phyloP scores from a whole-genome alignment of 1,140 invertebrate species.

The Pissodes strobi region DNA sequence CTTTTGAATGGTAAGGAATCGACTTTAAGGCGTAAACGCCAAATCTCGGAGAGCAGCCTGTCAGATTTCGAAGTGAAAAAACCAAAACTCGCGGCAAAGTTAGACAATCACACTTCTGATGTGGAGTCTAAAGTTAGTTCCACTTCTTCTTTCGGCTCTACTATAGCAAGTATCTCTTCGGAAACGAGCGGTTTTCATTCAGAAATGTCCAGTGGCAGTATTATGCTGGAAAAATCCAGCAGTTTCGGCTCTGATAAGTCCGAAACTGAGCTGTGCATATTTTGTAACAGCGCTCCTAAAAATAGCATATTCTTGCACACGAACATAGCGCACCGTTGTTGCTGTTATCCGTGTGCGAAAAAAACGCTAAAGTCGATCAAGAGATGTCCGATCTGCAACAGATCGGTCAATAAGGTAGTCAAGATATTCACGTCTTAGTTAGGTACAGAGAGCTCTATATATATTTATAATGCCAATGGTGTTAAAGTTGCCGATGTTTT shows the following conservation, averaged over 20 bases:
- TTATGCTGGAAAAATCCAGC: slow-evolving; percentile 9
- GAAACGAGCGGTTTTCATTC: background rate
- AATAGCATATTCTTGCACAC: slow-evolving; percentile 70
- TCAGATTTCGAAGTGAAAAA: slow-evolving; percentile 42
- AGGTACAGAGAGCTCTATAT: too few species aligned
- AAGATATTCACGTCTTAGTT: slow-evolving; percentile 57
- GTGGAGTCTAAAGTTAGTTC: slow-evolving; percentile 23
- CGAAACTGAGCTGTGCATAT: slow-evolving; percentile 60
- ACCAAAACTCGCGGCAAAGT: slow-evolving; percentile 3
- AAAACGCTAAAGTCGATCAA: slow-evolving; percentile 65
- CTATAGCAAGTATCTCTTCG: background rate
- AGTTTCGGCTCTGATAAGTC: slow-evolving; percentile 12
- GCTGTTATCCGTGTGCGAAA: slow-evolving; percentile 70
- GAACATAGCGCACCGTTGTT: slow-evolving; percentile 66
- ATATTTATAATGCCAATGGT: too few species aligned
- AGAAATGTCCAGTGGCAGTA: background rate
- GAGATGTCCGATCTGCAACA: slow-evolving; percentile 69
- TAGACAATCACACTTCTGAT: slow-evolving; percentile 10
- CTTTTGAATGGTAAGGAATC: slow-evolving; percentile 6
- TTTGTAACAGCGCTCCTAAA: slow-evolving; percentile 64
- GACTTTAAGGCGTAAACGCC: slow-evolving; percentile 34
- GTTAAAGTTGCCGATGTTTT: too few species aligned
- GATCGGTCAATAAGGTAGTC: slow-evolving; percentile 66
- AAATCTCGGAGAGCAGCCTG: slow-evolving; percentile 42
- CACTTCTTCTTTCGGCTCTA: slow-evolving; percentile 8